phyloP scores from a whole-genome alignment of 2,797 vertebrate species.

The Tachyglossus aculeatus region DNA sequence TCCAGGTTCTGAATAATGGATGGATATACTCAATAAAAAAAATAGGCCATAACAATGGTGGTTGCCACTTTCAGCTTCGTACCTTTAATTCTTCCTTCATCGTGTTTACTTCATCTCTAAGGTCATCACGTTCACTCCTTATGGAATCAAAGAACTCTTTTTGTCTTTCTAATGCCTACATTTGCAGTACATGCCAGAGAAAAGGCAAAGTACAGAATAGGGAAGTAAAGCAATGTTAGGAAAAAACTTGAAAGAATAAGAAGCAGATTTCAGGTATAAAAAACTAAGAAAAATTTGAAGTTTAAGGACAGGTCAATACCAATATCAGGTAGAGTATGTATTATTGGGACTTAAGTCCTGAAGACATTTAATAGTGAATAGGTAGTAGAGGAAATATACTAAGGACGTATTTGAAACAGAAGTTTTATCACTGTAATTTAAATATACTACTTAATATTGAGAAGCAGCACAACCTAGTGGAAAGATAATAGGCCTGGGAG shows the following conservation, averaged over 20 bases:
- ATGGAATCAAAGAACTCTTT: conserved; percentile 96
- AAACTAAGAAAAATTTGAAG: conserved; percentile 16
- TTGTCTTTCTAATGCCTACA: conserved; percentile 96
- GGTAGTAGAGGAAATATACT: too few species aligned
- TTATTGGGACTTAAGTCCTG: too few species aligned
- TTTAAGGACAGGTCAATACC: conserved; percentile 6
- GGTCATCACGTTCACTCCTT: conserved; percentile 91
- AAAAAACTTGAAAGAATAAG: conserved; percentile 54
- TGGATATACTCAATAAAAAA: too few species aligned
- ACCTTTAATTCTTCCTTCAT: conserved; percentile 95
- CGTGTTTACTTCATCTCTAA: conserved; percentile 91
- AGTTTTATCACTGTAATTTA: too few species aligned
- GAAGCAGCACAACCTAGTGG: too few species aligned
- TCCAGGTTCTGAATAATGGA: too few species aligned
- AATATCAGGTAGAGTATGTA: too few species aligned
- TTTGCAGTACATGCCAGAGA: conserved; percentile 52
- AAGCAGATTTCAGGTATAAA: conserved; percentile 39
- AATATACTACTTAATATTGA: too few species aligned
- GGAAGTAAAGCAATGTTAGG: conserved; percentile 38
- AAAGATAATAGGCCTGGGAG: too few species aligned
- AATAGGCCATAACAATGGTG: not conserved
- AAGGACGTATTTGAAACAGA: too few species aligned
- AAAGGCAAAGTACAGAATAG: conserved; percentile 37
- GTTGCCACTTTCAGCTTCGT: conserved; percentile 58
- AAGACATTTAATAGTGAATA: too few species aligned